Conservation (phyloP, 2,113 vertebrate genomes). For the Xiphorhynchus elegans region DNA sequence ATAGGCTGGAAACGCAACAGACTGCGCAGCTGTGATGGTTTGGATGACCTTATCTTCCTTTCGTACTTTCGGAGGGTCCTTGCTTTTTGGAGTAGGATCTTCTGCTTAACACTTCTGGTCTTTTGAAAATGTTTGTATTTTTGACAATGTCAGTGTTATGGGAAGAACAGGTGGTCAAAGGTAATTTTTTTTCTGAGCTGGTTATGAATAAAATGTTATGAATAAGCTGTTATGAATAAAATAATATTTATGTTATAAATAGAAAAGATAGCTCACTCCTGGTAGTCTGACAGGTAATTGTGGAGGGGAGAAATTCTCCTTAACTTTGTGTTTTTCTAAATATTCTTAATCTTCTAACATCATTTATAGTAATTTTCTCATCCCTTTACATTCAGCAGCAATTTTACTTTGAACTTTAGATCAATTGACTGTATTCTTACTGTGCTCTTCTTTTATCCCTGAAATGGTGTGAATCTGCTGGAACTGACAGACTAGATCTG, state of each 20-base stretch:
- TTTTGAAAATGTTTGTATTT: background rate
- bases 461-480: background rate
- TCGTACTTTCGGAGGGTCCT: background rate
- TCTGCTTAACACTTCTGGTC: background rate
- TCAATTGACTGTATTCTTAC: background rate
- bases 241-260: background rate
- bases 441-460: background rate
- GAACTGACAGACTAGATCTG: background rate
- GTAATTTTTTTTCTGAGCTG: background rate
- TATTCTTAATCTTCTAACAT: background rate
- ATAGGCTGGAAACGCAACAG: background rate
- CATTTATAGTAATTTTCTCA: background rate
- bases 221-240: background rate
- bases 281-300: background rate
- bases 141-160: background rate
- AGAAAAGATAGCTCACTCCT: background rate
- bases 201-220: background rate
- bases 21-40: background rate
- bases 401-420: conserved; percentile 16
- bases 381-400: background rate
- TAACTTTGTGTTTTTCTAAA: background rate
- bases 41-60: background rate
- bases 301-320: background rate
- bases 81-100: background rate
- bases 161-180: background rate